A percentile compares a stretch with the other conserved stretches of the same genome.
phyloP scores from a whole-genome alignment of 2,113 vertebrate species.

The Misgurnus anguillicaudatus region DNA sequence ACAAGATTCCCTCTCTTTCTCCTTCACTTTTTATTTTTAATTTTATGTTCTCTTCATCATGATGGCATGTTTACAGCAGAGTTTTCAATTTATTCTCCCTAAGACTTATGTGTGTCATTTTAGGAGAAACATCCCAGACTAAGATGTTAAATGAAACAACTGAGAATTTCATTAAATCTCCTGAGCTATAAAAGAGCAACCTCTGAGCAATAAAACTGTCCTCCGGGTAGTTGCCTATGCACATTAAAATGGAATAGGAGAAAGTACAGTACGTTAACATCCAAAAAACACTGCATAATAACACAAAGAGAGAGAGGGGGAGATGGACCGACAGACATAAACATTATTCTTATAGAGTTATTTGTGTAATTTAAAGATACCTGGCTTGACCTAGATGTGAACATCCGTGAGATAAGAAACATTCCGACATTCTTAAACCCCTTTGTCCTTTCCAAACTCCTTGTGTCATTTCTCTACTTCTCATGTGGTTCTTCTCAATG shows the following conservation, averaged over 20 bases:
- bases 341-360: neutral
- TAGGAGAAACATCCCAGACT: too few relatives aligned
- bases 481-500: constrained; percentile 59
- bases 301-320: too few relatives aligned
- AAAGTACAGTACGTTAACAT: neutral
- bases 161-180: too few relatives aligned
- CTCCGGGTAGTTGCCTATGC: neutral
- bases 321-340: neutral
- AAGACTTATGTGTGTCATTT: too few relatives aligned
- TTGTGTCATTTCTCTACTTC: constrained; percentile 9
- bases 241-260: neutral
- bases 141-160: too few relatives aligned
- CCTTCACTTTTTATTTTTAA: constrained; percentile 13
- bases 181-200: too few relatives aligned
- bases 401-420: constrained; percentile 5
- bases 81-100: too few relatives aligned
- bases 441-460: constrained; percentile 2
- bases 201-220: too few relatives aligned
- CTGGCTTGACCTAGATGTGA: constrained; percentile 44
- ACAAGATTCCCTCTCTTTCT: neutral
- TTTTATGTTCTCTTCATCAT: constrained; percentile 10
- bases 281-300: too few relatives aligned
- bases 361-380: constrained; percentile 33
- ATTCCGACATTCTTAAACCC: constrained; percentile 29
- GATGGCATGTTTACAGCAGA: too few relatives aligned